Evolutionary conservation across 1,140 invertebrate genomes (phyloP).

Genomic region (Drosophila pachea): DNA sequence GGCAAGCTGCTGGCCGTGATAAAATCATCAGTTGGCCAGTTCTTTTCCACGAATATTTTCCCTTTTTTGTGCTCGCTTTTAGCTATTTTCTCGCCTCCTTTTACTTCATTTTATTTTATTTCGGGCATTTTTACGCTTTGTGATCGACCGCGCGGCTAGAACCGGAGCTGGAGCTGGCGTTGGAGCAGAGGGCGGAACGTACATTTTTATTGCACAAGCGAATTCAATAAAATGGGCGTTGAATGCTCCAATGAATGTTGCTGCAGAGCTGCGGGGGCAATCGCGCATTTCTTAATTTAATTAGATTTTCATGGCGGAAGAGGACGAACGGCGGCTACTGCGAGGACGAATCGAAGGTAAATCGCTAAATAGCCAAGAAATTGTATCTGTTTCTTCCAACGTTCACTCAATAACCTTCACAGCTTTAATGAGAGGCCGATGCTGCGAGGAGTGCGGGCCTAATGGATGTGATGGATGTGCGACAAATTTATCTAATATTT

Average conservation of each 20-base stretch:
- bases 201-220: conserved; percentile 64
- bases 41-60: conserved; percentile 28
- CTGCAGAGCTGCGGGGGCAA: conserved; percentile 1
- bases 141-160: conserved; percentile 10
- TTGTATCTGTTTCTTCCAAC: background rate
- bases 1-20: conserved; percentile 66
- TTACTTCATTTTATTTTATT: conserved; percentile 2
- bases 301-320: conserved; percentile 25
- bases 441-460: too few relatives aligned
- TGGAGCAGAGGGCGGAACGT: conserved; percentile 39
- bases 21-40: conserved; percentile 62
- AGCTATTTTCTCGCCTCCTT: conserved; percentile 15
- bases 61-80: conserved; percentile 8
- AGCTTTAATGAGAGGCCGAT: background rate
- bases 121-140: conserved; percentile 25
- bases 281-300: conserved; percentile 51
- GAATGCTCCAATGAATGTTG: conserved; percentile 11
- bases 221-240: conserved; percentile 56
- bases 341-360: conserved; percentile 1
- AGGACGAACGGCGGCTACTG: background rate
- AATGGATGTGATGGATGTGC: background rate
- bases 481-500: conserved; percentile 34
- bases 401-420: background rate
- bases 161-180: background rate
- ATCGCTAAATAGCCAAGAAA: conserved; percentile 5